These are phyloP conservation scores for Micrastur ruficollis DNA, from an alignment of 2,797 vertebrate species.

Conservation along the genomic window DNA sequence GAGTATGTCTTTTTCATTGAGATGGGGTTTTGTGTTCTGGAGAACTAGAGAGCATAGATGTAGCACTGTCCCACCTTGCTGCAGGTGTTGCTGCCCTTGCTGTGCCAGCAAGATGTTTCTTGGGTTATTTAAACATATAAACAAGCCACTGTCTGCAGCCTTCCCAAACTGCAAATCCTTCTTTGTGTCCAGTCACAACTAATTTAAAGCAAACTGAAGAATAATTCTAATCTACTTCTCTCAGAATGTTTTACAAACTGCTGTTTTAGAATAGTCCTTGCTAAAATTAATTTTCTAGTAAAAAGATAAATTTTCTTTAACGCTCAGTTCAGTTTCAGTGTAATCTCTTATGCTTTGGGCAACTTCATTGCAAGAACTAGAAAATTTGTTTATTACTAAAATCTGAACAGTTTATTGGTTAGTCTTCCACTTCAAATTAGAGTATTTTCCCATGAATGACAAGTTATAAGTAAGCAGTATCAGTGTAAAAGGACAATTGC, in stretches of 20 bases:
- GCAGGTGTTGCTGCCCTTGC: not conserved
- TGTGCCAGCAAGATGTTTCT: not conserved
- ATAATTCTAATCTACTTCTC: not conserved
- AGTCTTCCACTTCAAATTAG: not conserved
- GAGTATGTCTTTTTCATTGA: not conserved
- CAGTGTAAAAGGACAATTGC: not conserved
- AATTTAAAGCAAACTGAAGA: not conserved
- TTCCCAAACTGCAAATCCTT: not conserved
- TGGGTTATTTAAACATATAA: not conserved
- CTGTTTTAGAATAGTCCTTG: not conserved
- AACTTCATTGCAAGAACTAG: not conserved
- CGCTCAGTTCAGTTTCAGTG: not conserved
- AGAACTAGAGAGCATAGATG: not conserved
- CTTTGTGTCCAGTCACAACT: not conserved
- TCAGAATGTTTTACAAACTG: not conserved
- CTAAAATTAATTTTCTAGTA: not conserved
- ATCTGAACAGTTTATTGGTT: not conserved
- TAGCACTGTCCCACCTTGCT: not conserved
- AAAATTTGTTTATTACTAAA: not conserved
- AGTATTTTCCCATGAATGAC: not conserved
- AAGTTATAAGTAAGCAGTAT: not conserved
- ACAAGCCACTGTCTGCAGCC: not conserved
- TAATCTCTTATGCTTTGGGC: not conserved
- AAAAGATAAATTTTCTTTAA: not conserved
- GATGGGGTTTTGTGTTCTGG: not conserved